Percentiles rank a stretch among this genome's conserved stretches.
Evolutionary conservation across 37 sponge, comb jelly and placozoan genomes (phyloP).

Genomic region (Lycopodina hypogea): DNA sequence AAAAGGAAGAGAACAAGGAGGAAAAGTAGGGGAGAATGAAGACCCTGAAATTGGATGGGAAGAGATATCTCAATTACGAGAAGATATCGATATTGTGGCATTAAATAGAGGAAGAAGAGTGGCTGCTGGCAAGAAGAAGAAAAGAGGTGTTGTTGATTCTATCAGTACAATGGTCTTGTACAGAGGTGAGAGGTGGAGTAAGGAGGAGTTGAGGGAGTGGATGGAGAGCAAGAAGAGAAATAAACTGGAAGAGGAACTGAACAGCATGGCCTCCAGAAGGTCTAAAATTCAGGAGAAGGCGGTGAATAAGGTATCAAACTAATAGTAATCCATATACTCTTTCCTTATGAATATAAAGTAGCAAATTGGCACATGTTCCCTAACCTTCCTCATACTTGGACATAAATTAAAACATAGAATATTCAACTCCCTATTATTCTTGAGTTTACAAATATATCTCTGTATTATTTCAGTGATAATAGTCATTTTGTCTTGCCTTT

Average conservation of each 20-base stretch:
- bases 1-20: background rate
- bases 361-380: too few relatives aligned
- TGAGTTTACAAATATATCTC: too few relatives aligned
- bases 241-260: background rate
- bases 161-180: background rate
- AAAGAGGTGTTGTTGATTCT: too few relatives aligned
- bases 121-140: background rate
- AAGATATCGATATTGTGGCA: too few relatives aligned
- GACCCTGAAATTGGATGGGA: too few relatives aligned
- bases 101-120: background rate
- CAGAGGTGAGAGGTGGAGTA: slow-evolving; percentile 9
- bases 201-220: slow-evolving; percentile 16
- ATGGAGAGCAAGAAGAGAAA: slow-evolving; percentile 23
- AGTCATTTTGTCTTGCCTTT: background rate
- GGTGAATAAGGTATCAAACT: background rate
- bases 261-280: background rate
- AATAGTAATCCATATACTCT: too few relatives aligned
- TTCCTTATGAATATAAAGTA: too few relatives aligned
- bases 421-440: too few relatives aligned
- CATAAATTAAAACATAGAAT: too few relatives aligned
- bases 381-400: too few relatives aligned
- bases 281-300: background rate
- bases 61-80: too few relatives aligned
- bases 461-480: background rate
- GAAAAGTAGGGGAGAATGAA: background rate